A percentile compares a stretch with the other conserved stretches of the same genome.
Conservation (phyloP, 2,113 vertebrate genomes). For the Pica pica region DNA sequence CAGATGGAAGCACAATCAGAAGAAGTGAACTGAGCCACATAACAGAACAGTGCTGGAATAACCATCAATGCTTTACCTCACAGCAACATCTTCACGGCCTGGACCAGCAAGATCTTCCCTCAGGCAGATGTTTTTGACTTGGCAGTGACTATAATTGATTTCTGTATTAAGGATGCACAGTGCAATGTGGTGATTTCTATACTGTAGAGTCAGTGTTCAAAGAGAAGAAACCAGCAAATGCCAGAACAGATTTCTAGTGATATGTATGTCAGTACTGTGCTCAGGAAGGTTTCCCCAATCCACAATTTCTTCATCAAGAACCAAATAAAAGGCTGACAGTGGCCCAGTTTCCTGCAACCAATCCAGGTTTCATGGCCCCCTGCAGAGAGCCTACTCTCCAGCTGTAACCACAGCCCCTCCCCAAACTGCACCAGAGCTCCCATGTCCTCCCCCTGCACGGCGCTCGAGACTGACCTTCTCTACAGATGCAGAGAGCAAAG, state of each 20-base stretch:
- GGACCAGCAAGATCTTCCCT: background rate
- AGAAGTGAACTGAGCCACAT: background rate
- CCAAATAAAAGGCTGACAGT: background rate
- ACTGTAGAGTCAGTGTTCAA: background rate
- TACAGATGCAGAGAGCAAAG: background rate
- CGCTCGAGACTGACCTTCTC: background rate
- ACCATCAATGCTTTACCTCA: background rate
- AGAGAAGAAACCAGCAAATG: background rate
- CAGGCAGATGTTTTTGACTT: background rate
- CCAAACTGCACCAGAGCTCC: background rate
- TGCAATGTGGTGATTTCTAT: background rate
- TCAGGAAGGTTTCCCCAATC: background rate
- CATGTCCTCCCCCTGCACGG: rapidly evolving
- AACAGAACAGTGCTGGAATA: background rate
- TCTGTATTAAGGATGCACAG: background rate
- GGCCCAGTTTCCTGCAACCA: background rate
- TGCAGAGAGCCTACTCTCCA: background rate
- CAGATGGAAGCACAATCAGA: background rate
- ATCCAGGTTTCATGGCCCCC: background rate
- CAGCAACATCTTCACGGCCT: background rate
- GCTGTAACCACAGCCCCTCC: background rate
- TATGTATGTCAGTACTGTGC: background rate
- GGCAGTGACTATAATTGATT: background rate
- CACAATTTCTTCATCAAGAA: background rate
- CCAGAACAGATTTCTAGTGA: background rate